Percentiles rank a stretch among this genome's conserved stretches.
Conservation (phyloP, 2,888 invertebrate genomes). For the Hirtodrosophila alboralis region DNA sequence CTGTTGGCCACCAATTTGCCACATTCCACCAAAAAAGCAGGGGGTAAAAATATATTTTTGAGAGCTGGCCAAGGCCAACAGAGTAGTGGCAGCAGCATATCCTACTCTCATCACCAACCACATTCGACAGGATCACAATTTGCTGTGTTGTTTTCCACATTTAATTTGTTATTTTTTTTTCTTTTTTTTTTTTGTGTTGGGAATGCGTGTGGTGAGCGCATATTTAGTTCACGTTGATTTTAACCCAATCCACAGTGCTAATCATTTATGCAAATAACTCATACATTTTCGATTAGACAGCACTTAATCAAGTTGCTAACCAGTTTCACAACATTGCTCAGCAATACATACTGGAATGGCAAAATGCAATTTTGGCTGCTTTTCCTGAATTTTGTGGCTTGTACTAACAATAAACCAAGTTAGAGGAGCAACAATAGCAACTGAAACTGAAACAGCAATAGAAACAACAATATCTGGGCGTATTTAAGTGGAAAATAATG, state of each 20-base stretch:
- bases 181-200: too few species aligned
- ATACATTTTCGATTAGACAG: slow-evolving; percentile 64
- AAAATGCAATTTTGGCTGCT: slow-evolving; percentile 46
- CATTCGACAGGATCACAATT: slow-evolving; percentile 10
- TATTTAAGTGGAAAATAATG: slow-evolving; percentile 70
- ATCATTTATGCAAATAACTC: slow-evolving; percentile 67
- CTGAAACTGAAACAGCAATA: slow-evolving; percentile 11
- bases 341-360: slow-evolving; percentile 16
- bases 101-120: too few species aligned
- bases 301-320: slow-evolving; percentile 54
- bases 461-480: slow-evolving; percentile 25
- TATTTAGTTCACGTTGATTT: slow-evolving; percentile 12
- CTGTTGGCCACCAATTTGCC: slow-evolving; percentile 41
- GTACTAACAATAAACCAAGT: slow-evolving; percentile 36
- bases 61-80: slow-evolving; percentile 29
- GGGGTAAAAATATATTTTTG: slow-evolving; percentile 15
- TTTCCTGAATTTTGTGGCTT: slow-evolving; percentile 27
- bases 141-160: slow-evolving; percentile 44
- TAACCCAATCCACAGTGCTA: slow-evolving; percentile 19
- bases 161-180: slow-evolving; percentile 36
- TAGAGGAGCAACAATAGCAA: slow-evolving; percentile 8
- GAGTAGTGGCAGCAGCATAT: too few species aligned
- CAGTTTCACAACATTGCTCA: slow-evolving; percentile 10
- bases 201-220: neutral
- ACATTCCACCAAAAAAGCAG: slow-evolving; percentile 27